Conservation (phyloP, 2,888 invertebrate species). For the Meliscaeva auricollis region DNA sequence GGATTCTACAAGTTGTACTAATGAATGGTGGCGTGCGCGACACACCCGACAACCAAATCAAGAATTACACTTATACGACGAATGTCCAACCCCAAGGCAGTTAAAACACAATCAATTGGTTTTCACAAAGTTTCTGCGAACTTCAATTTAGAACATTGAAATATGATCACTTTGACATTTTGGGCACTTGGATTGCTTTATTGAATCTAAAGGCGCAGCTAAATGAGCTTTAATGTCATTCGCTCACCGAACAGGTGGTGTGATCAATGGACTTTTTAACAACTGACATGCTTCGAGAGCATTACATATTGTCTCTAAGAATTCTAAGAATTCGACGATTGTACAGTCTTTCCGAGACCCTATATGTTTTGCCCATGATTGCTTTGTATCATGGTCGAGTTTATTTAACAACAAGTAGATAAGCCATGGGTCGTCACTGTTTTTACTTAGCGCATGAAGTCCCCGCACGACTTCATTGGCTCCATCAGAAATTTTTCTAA, state of each 20-base stretch:
- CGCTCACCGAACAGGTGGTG: neutral
- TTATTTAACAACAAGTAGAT: neutral
- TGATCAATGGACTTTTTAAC: neutral
- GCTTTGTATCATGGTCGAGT: constrained; percentile 9
- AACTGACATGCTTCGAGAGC: constrained; percentile 2
- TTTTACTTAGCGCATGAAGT: neutral
- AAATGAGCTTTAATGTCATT: constrained; percentile 1
- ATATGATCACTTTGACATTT: constrained; percentile 8
- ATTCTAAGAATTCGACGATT: neutral
- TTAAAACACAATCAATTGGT: constrained; percentile 15
- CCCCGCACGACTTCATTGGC: constrained; percentile 10
- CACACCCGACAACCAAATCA: constrained; percentile 3
- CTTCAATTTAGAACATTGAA: constrained; percentile 14
- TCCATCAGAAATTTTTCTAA: constrained; percentile 2
- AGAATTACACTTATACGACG: constrained; percentile 12
- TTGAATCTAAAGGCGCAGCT: neutral
- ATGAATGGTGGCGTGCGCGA: neutral
- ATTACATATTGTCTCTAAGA: neutral
- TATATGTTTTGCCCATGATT: constrained; percentile 2
- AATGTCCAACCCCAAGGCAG: constrained; percentile 27
- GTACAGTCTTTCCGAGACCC: neutral
- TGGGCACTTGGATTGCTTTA: neutral
- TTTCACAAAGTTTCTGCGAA: constrained; percentile 6
- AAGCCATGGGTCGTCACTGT: neutral
- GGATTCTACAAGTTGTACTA: constrained; percentile 3